Percentiles rank a stretch among this genome's conserved stretches.
Evolutionary conservation across 1,140 invertebrate genomes (phyloP).

Genomic region (Eciton burchellii): DNA sequence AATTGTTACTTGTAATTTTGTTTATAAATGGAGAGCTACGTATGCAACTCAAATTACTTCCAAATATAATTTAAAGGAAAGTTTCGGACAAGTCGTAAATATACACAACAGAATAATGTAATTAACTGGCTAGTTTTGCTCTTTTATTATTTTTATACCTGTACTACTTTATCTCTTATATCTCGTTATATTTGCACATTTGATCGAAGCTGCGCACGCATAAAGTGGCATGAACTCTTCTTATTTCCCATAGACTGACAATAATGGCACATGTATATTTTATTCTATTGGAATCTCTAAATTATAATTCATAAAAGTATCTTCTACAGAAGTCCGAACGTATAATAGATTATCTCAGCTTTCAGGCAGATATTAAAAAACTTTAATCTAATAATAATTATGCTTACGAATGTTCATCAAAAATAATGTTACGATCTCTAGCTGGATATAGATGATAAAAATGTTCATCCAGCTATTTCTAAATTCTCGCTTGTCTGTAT

Average conservation of each 20-base stretch:
- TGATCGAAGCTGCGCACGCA: background rate
- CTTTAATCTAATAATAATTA: no score
- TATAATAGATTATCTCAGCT: no score
- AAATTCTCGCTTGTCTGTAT: no score
- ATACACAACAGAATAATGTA: conserved; percentile 17
- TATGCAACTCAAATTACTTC: conserved; percentile 23
- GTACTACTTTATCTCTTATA: conserved; percentile 32
- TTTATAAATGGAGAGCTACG: conserved; percentile 6
- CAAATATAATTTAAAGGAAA: conserved; percentile 27
- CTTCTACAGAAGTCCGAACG: no score
- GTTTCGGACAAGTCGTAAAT: background rate
- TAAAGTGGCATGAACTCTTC: background rate
- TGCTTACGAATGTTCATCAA: no score
- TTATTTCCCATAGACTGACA: conserved; percentile 17
- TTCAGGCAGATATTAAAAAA: no score
- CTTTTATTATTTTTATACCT: conserved; percentile 47
- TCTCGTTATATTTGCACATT: conserved; percentile 20
- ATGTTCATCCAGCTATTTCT: no score
- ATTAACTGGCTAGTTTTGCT: conserved; percentile 13
- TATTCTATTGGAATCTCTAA: conserved; percentile 5
- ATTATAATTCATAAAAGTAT: background rate
- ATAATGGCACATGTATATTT: conserved; percentile 8
- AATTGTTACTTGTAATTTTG: conserved; percentile 36
- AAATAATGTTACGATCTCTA: no score
- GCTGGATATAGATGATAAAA: no score